Conservation (phyloP, 2,888 invertebrate genomes). For the Endotricha flammealis region DNA sequence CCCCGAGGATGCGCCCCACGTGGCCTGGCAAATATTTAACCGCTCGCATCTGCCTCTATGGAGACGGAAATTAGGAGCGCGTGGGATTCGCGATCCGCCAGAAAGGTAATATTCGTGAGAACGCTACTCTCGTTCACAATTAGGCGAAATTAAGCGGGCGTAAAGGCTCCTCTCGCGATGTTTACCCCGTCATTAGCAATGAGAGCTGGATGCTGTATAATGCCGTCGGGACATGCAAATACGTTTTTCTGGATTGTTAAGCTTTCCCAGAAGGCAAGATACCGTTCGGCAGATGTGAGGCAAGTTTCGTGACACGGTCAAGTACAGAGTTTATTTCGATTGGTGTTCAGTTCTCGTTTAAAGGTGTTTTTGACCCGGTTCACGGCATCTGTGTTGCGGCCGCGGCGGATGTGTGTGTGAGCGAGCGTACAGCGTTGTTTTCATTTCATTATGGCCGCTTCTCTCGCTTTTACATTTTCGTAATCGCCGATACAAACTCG, state of each 20-base stretch:
- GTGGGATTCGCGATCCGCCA: slow-evolving; percentile 65
- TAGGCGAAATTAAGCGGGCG: slow-evolving; percentile 66
- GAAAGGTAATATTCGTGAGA: slow-evolving; percentile 74
- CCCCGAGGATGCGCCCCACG: slow-evolving; percentile 39
- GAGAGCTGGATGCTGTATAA: slow-evolving; percentile 56
- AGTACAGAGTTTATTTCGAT: slow-evolving; percentile 68
- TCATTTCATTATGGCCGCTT: slow-evolving; percentile 70
- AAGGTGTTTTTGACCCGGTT: slow-evolving; percentile 77
- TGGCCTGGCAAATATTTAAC: slow-evolving; percentile 52
- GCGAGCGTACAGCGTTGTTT: slow-evolving; percentile 59
- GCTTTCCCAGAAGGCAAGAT: slow-evolving; percentile 74
- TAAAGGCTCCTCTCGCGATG: slow-evolving; percentile 59
- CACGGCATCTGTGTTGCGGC: slow-evolving; percentile 44
- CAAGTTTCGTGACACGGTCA: slow-evolving; percentile 70
- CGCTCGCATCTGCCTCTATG: slow-evolving; percentile 54
- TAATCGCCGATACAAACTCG: slow-evolving; percentile 64
- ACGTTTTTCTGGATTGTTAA: slow-evolving; percentile 65
- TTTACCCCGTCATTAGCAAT: slow-evolving; percentile 68
- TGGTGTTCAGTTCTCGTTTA: slow-evolving; percentile 66
- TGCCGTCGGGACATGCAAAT: slow-evolving; percentile 71
- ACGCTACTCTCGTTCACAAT: slow-evolving; percentile 61
- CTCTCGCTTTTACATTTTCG: slow-evolving; percentile 73
- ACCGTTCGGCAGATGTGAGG: slow-evolving; percentile 71
- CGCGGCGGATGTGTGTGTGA: slow-evolving; percentile 45
- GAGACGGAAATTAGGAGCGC: slow-evolving; percentile 55